These are phyloP conservation scores for Serinus canaria DNA, from an alignment of 2,113 vertebrate species.

Conservation along the genomic window DNA sequence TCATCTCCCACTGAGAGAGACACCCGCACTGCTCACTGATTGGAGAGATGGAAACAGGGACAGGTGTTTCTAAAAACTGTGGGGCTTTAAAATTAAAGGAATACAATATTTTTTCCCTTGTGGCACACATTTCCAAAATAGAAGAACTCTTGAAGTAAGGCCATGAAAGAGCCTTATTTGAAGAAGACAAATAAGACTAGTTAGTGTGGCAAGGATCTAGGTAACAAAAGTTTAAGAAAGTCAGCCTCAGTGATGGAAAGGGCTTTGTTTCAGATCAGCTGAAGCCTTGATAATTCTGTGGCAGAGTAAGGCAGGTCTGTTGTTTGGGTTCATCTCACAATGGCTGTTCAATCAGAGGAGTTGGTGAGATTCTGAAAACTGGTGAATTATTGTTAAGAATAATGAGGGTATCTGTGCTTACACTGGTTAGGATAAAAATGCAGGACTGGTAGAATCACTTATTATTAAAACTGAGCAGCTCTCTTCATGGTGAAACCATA, in stretches of 20 bases:
- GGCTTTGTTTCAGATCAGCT: not conserved
- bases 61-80: slow-evolving; percentile 65
- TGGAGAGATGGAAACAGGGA: slow-evolving; percentile 60
- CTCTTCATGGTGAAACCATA: not conserved
- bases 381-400: not conserved
- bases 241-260: not conserved
- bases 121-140: not conserved
- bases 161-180: not conserved
- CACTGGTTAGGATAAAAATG: not conserved
- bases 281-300: not conserved
- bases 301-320: not conserved
- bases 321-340: not conserved
- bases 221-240: not conserved
- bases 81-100: slow-evolving; percentile 40
- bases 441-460: not conserved
- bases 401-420: not conserved
- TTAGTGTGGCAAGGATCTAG: not conserved
- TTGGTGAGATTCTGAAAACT: not conserved
- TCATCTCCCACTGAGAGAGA: slow-evolving; percentile 73
- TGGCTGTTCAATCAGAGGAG: not conserved
- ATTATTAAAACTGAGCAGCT: not conserved
- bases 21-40: slow-evolving; percentile 26
- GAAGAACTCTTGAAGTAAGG: not conserved
- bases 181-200: not conserved
- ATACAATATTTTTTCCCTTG: not conserved